Evolutionary conservation across 2,113 vertebrate genomes (phyloP).

Genomic region (Ceratotherium simum): DNA sequence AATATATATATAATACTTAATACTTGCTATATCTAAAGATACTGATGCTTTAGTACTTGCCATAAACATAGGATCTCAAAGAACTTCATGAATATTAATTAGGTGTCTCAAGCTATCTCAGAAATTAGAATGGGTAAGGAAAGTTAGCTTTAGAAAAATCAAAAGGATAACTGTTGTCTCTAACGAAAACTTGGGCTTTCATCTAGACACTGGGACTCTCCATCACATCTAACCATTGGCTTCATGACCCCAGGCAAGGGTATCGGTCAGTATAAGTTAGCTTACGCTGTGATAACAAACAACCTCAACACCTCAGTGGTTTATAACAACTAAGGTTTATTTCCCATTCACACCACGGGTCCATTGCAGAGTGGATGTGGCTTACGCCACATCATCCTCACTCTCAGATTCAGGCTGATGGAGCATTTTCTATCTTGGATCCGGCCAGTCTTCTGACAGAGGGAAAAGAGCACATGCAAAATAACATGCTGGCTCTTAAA

Average conservation of each 20-base stretch:
- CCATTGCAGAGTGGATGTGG: background rate
- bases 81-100: constrained; percentile 20
- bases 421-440: background rate
- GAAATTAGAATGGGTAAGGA: constrained; percentile 26
- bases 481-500: background rate
- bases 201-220: background rate
- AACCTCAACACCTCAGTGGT: background rate
- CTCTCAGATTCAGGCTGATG: background rate
- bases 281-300: background rate
- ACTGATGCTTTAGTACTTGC: background rate
- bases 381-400: background rate
- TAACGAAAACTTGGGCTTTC: background rate
- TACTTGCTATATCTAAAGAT: background rate
- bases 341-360: background rate
- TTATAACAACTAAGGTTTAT: background rate
- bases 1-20: constrained; percentile 47
- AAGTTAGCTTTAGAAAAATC: background rate
- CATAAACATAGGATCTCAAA: background rate
- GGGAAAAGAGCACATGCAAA: background rate
- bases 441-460: background rate
- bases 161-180: background rate
- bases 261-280: background rate
- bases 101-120: background rate
- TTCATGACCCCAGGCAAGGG: background rate
- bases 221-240: background rate